Evolutionary conservation across 2,113 vertebrate genomes (phyloP), one percentile per base, ranked within the genome.

Genomic region (Ascaphus truei): DNA sequence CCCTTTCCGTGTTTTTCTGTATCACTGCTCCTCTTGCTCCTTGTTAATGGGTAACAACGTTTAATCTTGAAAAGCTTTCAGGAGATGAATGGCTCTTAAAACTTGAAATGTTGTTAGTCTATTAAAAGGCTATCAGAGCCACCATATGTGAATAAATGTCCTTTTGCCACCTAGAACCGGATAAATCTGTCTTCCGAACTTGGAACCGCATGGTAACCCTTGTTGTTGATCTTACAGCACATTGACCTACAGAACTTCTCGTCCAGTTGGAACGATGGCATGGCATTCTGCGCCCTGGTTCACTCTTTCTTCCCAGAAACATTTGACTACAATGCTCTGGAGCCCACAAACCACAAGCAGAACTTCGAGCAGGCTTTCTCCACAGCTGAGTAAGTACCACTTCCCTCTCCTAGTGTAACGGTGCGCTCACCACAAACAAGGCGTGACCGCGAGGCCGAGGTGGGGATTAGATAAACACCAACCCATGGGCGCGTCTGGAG

Each of bases 211-310:
- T 39, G 37, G 12, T 7, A 7, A 15, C n/a, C 5, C 13, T 2
- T 62, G 37, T 23, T 3, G 34, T 59, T 16, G 1, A 4, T 1
- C 11, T 45, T 16, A 2, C 79, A 98, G 96, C 92, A 98, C 55
- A 86, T 98, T 41, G 95, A 98, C 75, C 91, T 98, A 57, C 95
- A 98, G 86, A 98, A 98, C 81, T 98, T 97, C 85, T 98, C 96
- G 2, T 93, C 94, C 58, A 94, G 95, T 77, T 98, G 96, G 96
- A 95, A 87, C 0, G 93, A 98, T 1, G 96, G 96, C 2, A 94
- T 98, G 96, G 95, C 94, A 3, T 98, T 98, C 83, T 98, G 96
- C 0, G 96, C 96, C 33, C 87, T 98, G 18, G 92, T 98, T 12
- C 96, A 98, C 84, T 92, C 96, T 2, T 98, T 98, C 87, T 98